Percentiles rank a stretch among this genome's conserved stretches.
These are phyloP conservation scores for Leistus spinibarbis DNA, from an alignment of 2,888 invertebrate species.

Conservation along the genomic window DNA sequence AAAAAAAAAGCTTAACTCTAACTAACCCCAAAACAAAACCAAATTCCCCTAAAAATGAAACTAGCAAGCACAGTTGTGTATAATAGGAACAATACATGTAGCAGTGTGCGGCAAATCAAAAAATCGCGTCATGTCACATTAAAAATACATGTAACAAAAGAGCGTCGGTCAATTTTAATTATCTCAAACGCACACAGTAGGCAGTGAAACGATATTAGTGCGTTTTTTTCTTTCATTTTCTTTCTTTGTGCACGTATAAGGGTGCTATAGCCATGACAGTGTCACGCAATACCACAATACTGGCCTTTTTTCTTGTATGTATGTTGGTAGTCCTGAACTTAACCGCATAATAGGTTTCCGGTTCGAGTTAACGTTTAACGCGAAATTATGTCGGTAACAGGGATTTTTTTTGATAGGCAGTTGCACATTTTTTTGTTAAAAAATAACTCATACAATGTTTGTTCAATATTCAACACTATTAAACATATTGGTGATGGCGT, in stretches of 20 bases:
- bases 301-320: neutral
- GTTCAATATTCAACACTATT: no score
- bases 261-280: neutral
- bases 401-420: neutral
- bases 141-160: neutral
- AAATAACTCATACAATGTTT: neutral
- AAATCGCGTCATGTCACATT: neutral
- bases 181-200: neutral
- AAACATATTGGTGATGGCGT: no score
- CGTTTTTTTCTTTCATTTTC: no score
- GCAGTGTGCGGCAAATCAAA: neutral
- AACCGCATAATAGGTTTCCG: neutral
- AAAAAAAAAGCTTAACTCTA: neutral
- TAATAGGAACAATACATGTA: neutral
- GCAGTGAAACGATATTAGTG: neutral
- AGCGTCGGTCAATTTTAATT: neutral
- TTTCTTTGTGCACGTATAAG: neutral
- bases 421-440: neutral
- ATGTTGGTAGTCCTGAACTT: neutral
- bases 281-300: neutral
- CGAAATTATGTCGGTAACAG: neutral
- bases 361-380: neutral
- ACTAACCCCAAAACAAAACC: no score
- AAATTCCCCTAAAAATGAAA: no score
- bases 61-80: no score